Evolutionary conservation across 1,140 invertebrate genomes (phyloP).

Genomic region (Teleopsis dalmanni): DNA sequence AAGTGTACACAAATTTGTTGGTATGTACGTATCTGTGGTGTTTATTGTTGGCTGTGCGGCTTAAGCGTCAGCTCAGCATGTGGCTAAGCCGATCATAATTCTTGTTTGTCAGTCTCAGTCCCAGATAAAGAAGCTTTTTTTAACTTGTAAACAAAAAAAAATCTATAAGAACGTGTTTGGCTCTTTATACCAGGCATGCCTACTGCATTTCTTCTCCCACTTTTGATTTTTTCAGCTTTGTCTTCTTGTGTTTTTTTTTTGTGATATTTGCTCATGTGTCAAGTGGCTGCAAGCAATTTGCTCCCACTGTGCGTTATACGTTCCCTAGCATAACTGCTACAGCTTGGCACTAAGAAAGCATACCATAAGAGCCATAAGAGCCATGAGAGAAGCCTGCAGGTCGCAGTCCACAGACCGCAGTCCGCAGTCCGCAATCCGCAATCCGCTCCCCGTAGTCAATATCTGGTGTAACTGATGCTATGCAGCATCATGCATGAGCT

Average conservation of each 20-base stretch:
- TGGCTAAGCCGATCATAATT: constrained; percentile 45
- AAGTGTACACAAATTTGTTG: neutral
- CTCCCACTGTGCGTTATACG: constrained; percentile 38
- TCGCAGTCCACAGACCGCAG: neutral
- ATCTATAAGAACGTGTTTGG: no score
- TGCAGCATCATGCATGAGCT: constrained; percentile 9
- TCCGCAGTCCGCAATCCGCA: neutral
- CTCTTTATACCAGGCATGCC: no score
- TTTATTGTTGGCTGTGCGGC: constrained; percentile 5
- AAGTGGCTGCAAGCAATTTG: constrained; percentile 29
- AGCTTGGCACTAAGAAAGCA: constrained; percentile 5
- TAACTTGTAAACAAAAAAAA: no score
- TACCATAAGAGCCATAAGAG: constrained; percentile 3
- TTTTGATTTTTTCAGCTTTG: constrained; percentile 1
- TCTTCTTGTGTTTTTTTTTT: constrained; percentile 6
- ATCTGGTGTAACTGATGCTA: neutral
- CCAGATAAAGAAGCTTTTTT: constrained; percentile 6
- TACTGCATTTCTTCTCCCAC: neutral
- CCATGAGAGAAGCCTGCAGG: neutral
- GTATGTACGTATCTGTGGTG: neutral
- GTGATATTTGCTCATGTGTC: constrained; percentile 20
- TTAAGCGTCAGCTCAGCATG: constrained; percentile 33
- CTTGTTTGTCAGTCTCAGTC: constrained; percentile 41
- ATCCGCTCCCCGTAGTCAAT: neutral
- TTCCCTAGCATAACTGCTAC: constrained; percentile 11